Conservation (phyloP, 2,113 vertebrate species). For the Lycocorax pyrrhopterus region DNA sequence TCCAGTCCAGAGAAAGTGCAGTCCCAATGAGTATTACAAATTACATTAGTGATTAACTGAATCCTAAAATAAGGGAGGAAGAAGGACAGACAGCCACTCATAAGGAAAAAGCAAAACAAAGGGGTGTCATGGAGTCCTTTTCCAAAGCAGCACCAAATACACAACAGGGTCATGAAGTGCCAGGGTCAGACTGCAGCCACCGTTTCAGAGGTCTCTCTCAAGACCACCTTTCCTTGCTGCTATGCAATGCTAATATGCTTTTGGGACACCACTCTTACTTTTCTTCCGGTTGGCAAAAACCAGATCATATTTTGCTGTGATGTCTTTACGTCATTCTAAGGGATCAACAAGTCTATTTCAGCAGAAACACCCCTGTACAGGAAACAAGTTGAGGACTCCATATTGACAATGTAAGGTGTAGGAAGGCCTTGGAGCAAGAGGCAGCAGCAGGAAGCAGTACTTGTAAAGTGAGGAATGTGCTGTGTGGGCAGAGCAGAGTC, state of each 20-base stretch:
- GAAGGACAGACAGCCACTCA: not conserved
- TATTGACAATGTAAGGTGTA: not conserved
- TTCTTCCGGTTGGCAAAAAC: not conserved
- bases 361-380: not conserved
- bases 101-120: not conserved
- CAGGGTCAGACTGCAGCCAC: not conserved
- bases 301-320: not conserved
- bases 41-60: not conserved
- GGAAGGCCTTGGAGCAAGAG: not conserved
- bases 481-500: not conserved
- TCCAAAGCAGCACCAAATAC: not conserved
- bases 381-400: not conserved
- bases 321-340: not conserved
- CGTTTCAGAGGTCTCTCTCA: not conserved
- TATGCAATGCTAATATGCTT: not conserved
- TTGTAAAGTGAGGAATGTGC: not conserved
- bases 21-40: not conserved
- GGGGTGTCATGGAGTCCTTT: not conserved
- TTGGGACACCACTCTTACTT: not conserved
- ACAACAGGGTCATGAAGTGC: accelerated
- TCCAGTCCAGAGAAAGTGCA: not conserved
- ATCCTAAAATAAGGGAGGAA: not conserved
- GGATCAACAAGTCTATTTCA: not conserved
- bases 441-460: not conserved
- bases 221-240: not conserved